Base-by-base conservation (phyloP, 2,888 invertebrate genomes). In the Thymelicus acteon region DNA sequence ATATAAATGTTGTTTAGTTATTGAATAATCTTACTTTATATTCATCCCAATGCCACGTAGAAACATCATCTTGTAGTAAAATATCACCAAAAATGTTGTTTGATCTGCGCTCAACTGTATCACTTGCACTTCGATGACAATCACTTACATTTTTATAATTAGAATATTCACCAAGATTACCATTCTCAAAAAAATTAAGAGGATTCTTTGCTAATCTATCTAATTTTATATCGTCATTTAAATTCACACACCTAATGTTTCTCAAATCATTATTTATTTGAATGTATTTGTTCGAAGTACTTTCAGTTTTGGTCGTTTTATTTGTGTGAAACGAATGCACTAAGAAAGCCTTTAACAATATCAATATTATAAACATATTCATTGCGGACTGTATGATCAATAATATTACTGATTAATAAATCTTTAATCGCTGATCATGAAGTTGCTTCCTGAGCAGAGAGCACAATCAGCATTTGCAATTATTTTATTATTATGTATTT, bases 11-110 rank as follows among this genome's bases (percentile, higher is more conserved):
- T n/a, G n/a, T n/a, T n/a, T n/a, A 60, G 2, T 15, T 60, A 60
- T 60, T 60, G 15, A n/a, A 13, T 60, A 24, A 48, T 15, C 81
- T 79, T 78, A 92, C 93, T 86, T 92, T 93, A 77, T 86, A 93
- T 73, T 89, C 87, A 12, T 83, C 73, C 93, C 93, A 93, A 72
- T 93, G 93, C 0, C 76, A 75, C 0, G 87, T 85, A 0, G 89
- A 85, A 0, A 91, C 72, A 47, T 86, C 76, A 15, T 85, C 79
- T 49, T 84, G 79, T 0, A 89, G 61, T 7, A 91, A 75, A 40
- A 92, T 73, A 6, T 87, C 87, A 37, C 84, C 76, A 12, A 85
- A 49, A 19, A 89, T 77, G 64, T 89, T 86, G 39, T 78, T 79
- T n/a, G 73, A 80, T 6, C 80, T 74, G 74, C 85, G 83, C 6